Evolutionary conservation across 1,140 invertebrate species (phyloP).

Genomic region (Euura lappo): DNA sequence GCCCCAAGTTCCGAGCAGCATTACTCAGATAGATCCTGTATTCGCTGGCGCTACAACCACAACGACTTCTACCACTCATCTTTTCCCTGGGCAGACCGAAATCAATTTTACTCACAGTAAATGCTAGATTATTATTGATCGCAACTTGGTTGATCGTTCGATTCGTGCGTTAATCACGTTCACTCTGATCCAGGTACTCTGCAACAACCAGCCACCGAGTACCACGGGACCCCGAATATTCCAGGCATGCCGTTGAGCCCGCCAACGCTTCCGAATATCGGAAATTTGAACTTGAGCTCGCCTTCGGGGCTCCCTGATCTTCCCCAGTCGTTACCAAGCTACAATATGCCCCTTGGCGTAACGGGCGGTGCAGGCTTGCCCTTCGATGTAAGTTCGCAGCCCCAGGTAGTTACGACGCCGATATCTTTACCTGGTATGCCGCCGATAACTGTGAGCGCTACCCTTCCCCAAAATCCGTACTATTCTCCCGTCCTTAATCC

Average conservation of each 20-base stretch:
- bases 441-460: constrained; percentile 80
- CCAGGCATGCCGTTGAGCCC: constrained; percentile 68
- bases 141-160: too few species aligned
- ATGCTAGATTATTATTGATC: not conserved
- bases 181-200: constrained; percentile 25
- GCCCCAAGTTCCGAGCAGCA: not conserved
- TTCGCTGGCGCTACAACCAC: constrained; percentile 35
- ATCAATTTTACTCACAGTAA: constrained; percentile 39
- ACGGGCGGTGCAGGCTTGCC: constrained; percentile 23
- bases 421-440: constrained; percentile 82
- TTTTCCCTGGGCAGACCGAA: constrained; percentile 39
- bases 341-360: constrained; percentile 26
- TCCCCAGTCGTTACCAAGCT: constrained; percentile 24
- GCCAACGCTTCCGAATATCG: constrained; percentile 39
- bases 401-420: constrained; percentile 68
- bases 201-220: constrained; percentile 22
- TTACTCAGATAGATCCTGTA: constrained; percentile 31
- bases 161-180: too few species aligned
- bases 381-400: constrained; percentile 33
- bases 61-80: constrained; percentile 38
- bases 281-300: constrained; percentile 12
- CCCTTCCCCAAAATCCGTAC: constrained; percentile 62
- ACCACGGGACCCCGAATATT: constrained; percentile 58
- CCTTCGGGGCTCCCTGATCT: constrained; percentile 15
- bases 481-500: constrained; percentile 43